A percentile compares a stretch with the other conserved stretches of the same genome.
Conservation (phyloP, 53 echinoderm and acorn worm species). For the Holothuria leucospilota region DNA sequence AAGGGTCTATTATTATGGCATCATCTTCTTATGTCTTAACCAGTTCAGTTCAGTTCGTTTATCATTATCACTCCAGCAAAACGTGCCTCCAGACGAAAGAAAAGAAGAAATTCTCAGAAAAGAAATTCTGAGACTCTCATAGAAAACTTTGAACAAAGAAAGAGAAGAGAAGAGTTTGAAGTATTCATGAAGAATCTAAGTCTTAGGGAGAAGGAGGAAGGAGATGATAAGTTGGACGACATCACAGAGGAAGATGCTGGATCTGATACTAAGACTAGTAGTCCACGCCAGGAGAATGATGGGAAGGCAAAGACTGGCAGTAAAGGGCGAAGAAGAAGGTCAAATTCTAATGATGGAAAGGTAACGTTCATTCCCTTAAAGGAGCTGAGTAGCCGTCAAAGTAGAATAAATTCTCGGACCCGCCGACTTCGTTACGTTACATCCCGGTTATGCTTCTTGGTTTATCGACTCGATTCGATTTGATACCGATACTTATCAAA, state of each 20-base stretch:
- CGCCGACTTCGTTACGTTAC: too few relatives aligned
- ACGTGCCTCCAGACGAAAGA: slow-evolving; percentile 8
- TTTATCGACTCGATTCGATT: too few relatives aligned
- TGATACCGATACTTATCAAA: too few relatives aligned
- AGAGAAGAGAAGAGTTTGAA: slow-evolving; percentile 90
- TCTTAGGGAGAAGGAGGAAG: slow-evolving; percentile 19
- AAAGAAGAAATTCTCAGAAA: slow-evolving; percentile 14
- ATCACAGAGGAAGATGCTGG: slow-evolving; percentile 16
- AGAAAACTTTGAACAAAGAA: slow-evolving; percentile 84
- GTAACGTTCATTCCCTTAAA: neutral
- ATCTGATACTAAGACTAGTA: slow-evolving; percentile 6
- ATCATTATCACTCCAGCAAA: neutral
- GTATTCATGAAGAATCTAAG: slow-evolving; percentile 70
- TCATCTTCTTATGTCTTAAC: too few relatives aligned
- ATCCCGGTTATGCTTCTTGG: too few relatives aligned
- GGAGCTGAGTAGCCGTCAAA: too few relatives aligned
- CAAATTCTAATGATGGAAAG: slow-evolving; percentile 23
- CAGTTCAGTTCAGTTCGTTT: too few relatives aligned
- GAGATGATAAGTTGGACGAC: slow-evolving; percentile 34
- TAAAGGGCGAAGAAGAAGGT: neutral
- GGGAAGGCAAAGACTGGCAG: neutral
- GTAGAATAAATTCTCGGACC: too few relatives aligned
- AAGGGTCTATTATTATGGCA: too few relatives aligned
- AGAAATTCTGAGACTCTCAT: slow-evolving; percentile 47
- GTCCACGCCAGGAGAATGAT: slow-evolving; percentile 25